phyloP scores from a whole-genome alignment of 2,888 invertebrate genomes.

The Eupithecia vulgata region DNA sequence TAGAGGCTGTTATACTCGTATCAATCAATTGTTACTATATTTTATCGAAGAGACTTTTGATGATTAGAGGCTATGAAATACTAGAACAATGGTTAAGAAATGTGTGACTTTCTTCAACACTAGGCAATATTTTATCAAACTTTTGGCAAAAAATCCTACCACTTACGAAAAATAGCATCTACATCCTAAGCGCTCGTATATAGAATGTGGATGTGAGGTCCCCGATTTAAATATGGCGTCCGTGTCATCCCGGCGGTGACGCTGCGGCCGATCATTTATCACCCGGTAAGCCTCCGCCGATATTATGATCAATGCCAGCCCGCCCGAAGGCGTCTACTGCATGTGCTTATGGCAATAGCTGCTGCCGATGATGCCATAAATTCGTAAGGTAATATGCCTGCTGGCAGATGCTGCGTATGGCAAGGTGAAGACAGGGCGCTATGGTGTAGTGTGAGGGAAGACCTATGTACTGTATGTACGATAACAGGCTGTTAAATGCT shows the following conservation, averaged over 20 bases:
- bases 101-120: neutral
- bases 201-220: slow-evolving; percentile 72
- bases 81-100: too few species aligned
- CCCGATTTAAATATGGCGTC: slow-evolving; percentile 81
- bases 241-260: slow-evolving; percentile 76
- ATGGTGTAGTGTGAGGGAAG: too few species aligned
- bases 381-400: too few species aligned
- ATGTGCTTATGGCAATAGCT: slow-evolving; percentile 53
- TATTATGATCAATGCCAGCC: slow-evolving; percentile 83
- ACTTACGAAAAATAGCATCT: neutral
- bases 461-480: too few species aligned
- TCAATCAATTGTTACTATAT: too few species aligned
- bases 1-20: too few species aligned
- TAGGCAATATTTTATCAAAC: neutral
- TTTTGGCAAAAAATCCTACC: neutral
- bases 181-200: slow-evolving; percentile 28
- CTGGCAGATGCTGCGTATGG: too few species aligned
- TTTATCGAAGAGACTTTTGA: too few species aligned
- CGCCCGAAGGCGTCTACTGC: slow-evolving; percentile 57
- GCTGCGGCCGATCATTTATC: slow-evolving; percentile 80
- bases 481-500: too few species aligned
- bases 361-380: neutral
- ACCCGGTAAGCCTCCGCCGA: slow-evolving; percentile 82
- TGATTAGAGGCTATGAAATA: too few species aligned
- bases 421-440: too few species aligned